Conservation (phyloP, 2,113 vertebrate species). For the Oenanthe oenanthe region DNA sequence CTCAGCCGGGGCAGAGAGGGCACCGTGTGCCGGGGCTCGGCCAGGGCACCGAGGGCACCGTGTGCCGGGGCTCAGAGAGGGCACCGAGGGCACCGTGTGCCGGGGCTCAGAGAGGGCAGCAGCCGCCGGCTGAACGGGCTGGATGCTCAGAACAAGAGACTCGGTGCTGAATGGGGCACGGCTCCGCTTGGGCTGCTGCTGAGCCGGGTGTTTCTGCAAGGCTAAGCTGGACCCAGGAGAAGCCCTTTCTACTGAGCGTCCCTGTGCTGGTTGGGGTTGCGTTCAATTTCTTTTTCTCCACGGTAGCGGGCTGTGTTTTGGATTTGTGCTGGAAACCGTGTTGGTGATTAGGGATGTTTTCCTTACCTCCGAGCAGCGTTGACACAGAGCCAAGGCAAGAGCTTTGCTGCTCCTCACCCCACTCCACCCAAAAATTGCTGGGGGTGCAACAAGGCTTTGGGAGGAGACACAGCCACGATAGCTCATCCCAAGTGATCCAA, state of each 20-base stretch:
- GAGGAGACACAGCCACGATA: not conserved
- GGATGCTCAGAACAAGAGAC: fast-evolving
- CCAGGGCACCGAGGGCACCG: too few species aligned
- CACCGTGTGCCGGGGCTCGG: not conserved
- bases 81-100: fast-evolving
- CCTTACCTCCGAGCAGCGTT: not conserved
- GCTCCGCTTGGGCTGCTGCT: fast-evolving
- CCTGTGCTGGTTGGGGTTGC: not conserved
- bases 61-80: too few species aligned
- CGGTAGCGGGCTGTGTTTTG: not conserved
- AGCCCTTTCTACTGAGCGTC: not conserved
- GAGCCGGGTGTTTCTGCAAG: fast-evolving
- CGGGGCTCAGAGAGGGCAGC: not conserved
- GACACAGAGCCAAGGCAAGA: not conserved
- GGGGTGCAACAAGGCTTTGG: not conserved
- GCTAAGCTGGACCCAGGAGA: not conserved
- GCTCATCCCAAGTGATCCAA: not conserved
- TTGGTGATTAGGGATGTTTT: not conserved
- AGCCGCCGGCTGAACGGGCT: fast-evolving
- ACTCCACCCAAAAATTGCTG: not conserved
- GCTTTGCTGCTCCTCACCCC: not conserved
- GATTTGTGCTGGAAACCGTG: not conserved
- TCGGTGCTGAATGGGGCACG: not conserved
- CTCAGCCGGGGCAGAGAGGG: not conserved
- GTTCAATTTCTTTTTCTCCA: not conserved